Percentiles rank a stretch among this genome's conserved stretches.
phyloP scores from a whole-genome alignment of 2,888 invertebrate species.

The Pterostichus madidus region DNA sequence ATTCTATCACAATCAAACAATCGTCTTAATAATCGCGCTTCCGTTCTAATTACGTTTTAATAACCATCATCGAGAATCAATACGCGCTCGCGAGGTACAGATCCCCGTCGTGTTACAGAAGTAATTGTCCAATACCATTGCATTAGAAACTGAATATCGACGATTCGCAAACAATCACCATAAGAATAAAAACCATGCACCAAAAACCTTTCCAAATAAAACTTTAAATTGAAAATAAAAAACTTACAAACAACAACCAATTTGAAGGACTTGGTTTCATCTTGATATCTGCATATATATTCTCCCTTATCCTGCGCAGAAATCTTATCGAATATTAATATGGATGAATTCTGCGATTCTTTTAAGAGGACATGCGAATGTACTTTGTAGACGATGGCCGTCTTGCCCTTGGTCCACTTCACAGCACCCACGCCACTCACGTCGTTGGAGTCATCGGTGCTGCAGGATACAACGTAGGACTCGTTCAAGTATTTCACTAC shows the following conservation, averaged over 20 bases:
- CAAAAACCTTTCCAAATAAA: too few relatives aligned
- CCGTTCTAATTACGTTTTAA: too few relatives aligned
- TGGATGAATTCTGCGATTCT: conserved; percentile 74
- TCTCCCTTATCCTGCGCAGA: conserved; percentile 77
- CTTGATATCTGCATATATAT: conserved; percentile 77
- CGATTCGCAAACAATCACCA: too few relatives aligned
- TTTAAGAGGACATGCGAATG: conserved; percentile 73
- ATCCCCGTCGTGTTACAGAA: too few relatives aligned
- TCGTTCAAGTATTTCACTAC: conserved; percentile 77
- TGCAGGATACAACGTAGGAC: conserved; percentile 76
- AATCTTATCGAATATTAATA: conserved; percentile 77
- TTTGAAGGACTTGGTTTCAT: conserved; percentile 67
- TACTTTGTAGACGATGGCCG: conserved; percentile 75
- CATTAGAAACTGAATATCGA: too few relatives aligned
- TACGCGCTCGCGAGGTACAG: too few relatives aligned
- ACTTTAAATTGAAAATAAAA: too few relatives aligned
- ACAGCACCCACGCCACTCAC: background rate
- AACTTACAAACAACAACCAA: conserved; percentile 60
- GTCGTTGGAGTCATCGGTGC: conserved; percentile 68
- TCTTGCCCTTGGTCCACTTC: conserved; percentile 73
- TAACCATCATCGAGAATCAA: too few relatives aligned
- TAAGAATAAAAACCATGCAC: too few relatives aligned
- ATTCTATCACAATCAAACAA: too few relatives aligned
- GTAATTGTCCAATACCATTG: too few relatives aligned
- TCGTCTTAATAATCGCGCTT: too few relatives aligned